A percentile compares a stretch with the other conserved stretches of the same genome.
phyloP scores from a whole-genome alignment of 2,888 invertebrate species.

The Pantelozetes paolii region DNA sequence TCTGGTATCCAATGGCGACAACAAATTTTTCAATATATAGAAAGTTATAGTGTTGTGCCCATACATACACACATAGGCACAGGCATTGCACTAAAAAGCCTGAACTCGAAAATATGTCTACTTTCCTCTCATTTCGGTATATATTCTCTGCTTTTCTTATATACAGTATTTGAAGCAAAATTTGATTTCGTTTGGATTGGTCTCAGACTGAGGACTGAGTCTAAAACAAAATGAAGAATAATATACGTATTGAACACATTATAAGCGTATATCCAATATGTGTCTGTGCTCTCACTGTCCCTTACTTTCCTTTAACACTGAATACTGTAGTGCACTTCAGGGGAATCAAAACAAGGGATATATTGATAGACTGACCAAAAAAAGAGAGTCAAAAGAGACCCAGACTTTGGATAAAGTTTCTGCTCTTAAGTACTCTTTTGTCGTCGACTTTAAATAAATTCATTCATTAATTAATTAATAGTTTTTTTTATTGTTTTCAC shows the following conservation, averaged over 20 bases:
- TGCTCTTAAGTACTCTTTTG: background rate
- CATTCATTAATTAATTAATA: too few species aligned
- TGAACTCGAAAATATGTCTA: slow-evolving; percentile 12
- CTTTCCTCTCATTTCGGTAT: slow-evolving; percentile 18
- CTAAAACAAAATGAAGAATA: background rate
- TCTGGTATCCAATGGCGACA: background rate
- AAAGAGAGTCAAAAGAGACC: background rate
- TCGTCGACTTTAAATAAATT: too few species aligned
- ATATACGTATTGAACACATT: background rate
- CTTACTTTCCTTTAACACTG: too few species aligned
- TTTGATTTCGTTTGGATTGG: too few species aligned
- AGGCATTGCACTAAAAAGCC: background rate
- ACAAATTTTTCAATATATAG: slow-evolving; percentile 20
- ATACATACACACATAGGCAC: background rate
- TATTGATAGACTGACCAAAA: background rate
- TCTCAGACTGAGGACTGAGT: too few species aligned
- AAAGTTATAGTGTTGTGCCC: background rate
- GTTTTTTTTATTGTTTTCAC: background rate
- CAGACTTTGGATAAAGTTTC: background rate
- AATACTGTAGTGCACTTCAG: slow-evolving; percentile 5
- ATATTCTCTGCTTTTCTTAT: too few species aligned
- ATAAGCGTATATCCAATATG: background rate
- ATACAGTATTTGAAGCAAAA: slow-evolving; percentile 5
- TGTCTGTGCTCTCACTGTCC: background rate
- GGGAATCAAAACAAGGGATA: background rate